Evolutionary conservation across 1,140 invertebrate genomes (phyloP).

Genomic region (Dendrolimus punctatus): DNA sequence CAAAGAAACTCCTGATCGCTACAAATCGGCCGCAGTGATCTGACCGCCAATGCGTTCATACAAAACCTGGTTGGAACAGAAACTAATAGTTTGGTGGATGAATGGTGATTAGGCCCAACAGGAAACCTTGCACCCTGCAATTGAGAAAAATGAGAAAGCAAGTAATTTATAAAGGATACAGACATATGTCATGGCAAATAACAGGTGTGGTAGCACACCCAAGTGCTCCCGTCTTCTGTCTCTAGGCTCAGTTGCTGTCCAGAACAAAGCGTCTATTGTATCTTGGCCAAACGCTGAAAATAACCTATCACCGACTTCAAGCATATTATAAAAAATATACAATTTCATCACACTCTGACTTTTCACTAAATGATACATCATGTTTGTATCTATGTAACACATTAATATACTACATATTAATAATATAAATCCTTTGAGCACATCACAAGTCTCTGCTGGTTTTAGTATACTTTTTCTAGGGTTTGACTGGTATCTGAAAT

Average conservation of each 20-base stretch:
- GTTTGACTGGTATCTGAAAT: conserved; percentile 50
- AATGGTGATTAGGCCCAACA: too few species aligned
- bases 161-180: conserved; percentile 84
- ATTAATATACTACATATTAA: conserved; percentile 88
- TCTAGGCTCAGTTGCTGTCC: conserved; percentile 96
- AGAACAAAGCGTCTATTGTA: conserved; percentile 96
- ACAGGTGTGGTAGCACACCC: conserved; percentile 89
- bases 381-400: conserved; percentile 95
- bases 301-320: conserved; percentile 96
- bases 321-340: conserved; percentile 99
- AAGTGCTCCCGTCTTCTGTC: conserved; percentile 87
- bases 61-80: too few species aligned
- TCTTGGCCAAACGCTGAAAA: conserved; percentile 99
- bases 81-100: too few species aligned
- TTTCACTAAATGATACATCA: conserved; percentile 99
- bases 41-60: too few species aligned
- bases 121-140: neutral
- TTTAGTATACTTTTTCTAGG: conserved; percentile 75
- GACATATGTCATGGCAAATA: conserved; percentile 94
- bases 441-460: conserved; percentile 96
- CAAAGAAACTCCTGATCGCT: too few species aligned
- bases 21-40: too few species aligned
- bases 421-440: conserved; percentile 93
- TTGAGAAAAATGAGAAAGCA: neutral
- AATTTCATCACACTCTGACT: conserved; percentile 99